Evolutionary conservation across 2,888 invertebrate genomes (phyloP), one percentile per base, ranked within the genome.

Genomic region (Alloplasta piceator): DNA sequence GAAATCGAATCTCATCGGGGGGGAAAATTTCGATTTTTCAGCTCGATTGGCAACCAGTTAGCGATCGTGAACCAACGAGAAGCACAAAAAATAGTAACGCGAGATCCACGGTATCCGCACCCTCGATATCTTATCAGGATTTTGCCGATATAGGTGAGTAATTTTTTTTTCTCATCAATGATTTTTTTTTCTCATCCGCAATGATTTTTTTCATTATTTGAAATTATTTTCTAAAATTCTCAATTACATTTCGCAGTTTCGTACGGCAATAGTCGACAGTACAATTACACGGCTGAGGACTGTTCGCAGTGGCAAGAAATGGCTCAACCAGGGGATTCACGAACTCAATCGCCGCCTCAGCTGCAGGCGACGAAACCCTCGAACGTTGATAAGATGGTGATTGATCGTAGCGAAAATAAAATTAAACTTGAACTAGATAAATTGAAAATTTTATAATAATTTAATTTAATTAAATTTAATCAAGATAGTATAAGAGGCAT

Each of bases 361-460:
- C 61, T 86, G 6, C 86, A 87, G 66, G 85, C 82, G 50, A 72
- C 85, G 4, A 91, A 91, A 77, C 88, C 90, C 36, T 87, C 87
- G n/a, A 89, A 90, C 78, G 90, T 89, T 10, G 87, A 91, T 81
- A 89, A 86, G 85, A 90, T 90, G 89, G 90, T 89, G 85, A 46
- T 68, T 7, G 36, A 12, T 36, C 61, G 39, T 26, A 26, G 26
- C 26, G 26, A 12, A 55, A 38, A 5, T 52, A n/a, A 48, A 48
- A 48, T 1, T 5, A 48, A 12, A 9, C 10, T 48, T 5, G 10
- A 48, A n/a, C n/a, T 71, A 5, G 60, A 48, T 26, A 26, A 36
- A 61, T 61, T 58, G 72, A 48, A 39, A 72, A 70, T 66, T 5
- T 48, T 26, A 41, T 38, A 41, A 10, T 7, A 10, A 14, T 3